These are phyloP conservation scores for Caracal caracal DNA, from an alignment of 2,113 vertebrate species.

Conservation along the genomic window DNA sequence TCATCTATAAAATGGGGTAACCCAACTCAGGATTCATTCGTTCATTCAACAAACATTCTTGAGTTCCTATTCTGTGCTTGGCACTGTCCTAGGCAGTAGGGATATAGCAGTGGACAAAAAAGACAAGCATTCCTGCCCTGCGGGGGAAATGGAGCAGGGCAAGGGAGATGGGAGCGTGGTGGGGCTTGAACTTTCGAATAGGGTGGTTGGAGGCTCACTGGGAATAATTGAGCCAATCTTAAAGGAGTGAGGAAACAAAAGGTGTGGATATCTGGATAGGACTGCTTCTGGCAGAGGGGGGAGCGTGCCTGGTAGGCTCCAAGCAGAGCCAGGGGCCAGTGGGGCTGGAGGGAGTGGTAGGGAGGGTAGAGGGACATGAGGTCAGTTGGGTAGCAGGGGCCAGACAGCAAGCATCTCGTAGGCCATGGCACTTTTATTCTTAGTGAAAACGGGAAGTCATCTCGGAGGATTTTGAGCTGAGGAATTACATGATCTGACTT, in stretches of 20 bases:
- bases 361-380: background rate
- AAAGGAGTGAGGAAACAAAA: background rate
- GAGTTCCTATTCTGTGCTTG: background rate
- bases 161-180: background rate
- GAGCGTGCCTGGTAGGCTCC: background rate
- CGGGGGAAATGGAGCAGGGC: background rate
- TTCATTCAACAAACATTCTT: constrained; percentile 19
- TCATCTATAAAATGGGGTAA: background rate
- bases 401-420: background rate
- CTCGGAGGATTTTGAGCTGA: constrained; percentile 9
- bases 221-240: background rate
- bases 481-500: constrained; percentile 64
- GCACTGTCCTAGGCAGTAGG: background rate
- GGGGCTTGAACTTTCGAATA: background rate
- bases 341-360: background rate
- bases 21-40: background rate
- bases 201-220: background rate
- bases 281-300: background rate
- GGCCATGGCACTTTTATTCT: background rate
- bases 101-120: background rate
- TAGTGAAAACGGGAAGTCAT: constrained; percentile 34
- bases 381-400: background rate
- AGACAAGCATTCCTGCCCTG: background rate
- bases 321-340: background rate
- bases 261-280: background rate